Conservation (phyloP, 1,140 invertebrate genomes). For the Colletes latitarsis region DNA sequence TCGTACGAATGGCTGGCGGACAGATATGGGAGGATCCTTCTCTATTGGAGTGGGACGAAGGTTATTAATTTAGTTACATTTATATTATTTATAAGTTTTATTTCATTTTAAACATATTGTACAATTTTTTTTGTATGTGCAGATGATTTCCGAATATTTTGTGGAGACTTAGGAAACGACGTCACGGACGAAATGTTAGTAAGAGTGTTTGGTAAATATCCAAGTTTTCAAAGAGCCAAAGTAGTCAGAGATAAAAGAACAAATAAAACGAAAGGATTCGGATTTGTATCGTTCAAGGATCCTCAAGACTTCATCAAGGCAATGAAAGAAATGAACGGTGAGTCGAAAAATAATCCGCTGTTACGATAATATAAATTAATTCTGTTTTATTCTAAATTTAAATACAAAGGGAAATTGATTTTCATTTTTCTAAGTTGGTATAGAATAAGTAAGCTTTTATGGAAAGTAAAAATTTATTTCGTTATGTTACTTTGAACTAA, state of each 20-base stretch:
- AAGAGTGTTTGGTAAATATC: slow-evolving; percentile 96
- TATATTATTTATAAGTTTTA: slow-evolving; percentile 20
- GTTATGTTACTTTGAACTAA: no score
- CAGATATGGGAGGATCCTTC: slow-evolving; percentile 97
- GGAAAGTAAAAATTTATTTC: no score
- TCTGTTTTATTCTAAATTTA: background rate
- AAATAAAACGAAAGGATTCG: slow-evolving; percentile 99
- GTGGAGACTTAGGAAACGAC: slow-evolving; percentile 99
- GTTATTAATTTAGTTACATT: slow-evolving; percentile 74
- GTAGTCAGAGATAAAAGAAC: slow-evolving; percentile 98
- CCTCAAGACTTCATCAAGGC: slow-evolving; percentile 98
- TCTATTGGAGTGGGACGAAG: slow-evolving; percentile 94
- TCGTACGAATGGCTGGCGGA: slow-evolving; percentile 94
- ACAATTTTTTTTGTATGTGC: slow-evolving; percentile 59
- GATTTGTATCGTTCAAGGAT: slow-evolving; percentile 99
- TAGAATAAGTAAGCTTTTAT: no score
- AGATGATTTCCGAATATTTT: slow-evolving; percentile 99
- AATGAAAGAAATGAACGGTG: slow-evolving; percentile 98
- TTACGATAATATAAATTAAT: background rate
- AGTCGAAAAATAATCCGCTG: slow-evolving; percentile 70
- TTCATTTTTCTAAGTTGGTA: no score
- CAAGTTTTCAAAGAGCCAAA: slow-evolving; percentile 96
- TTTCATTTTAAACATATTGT: slow-evolving; percentile 30
- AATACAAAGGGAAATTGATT: background rate
- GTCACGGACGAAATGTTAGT: slow-evolving; percentile 98